Conservation (phyloP, 2,797 vertebrate species). For the Heliangelus exortis region DNA sequence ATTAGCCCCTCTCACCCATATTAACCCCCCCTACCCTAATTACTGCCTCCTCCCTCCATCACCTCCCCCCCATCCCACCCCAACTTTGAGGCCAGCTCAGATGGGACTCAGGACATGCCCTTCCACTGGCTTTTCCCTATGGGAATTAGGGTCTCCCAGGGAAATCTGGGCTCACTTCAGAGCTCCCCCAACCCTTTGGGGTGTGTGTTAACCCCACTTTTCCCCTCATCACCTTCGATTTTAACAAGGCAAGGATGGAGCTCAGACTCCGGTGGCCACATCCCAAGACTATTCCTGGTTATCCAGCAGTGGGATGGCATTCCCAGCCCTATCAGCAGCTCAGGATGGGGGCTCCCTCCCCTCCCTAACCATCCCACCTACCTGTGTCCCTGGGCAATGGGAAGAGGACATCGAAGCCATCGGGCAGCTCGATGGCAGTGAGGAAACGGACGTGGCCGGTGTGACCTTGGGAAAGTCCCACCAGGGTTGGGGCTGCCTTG, state of each 20-base stretch:
- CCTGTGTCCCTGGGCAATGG: slow-evolving; percentile 81
- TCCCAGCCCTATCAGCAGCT: accelerated
- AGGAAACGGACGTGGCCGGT: slow-evolving; percentile 98
- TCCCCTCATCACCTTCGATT: background rate
- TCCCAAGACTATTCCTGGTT: background rate
- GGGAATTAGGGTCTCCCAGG: background rate
- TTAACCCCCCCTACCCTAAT: background rate
- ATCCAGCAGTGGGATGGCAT: accelerated
- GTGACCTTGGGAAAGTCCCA: slow-evolving; percentile 95
- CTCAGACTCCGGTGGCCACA: accelerated
- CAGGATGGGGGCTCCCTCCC: accelerated
- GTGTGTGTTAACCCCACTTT: background rate
- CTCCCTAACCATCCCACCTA: background rate
- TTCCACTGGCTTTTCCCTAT: accelerated
- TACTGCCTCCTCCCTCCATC: background rate
- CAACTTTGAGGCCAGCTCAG: no score
- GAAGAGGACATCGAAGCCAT: slow-evolving; percentile 88
- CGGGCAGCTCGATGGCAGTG: slow-evolving; percentile 92
- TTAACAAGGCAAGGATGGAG: background rate
- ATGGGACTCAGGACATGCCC: background rate
- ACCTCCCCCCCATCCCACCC: background rate
- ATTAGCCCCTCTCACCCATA: background rate
- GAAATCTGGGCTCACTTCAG: accelerated
- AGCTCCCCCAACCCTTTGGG: background rate
- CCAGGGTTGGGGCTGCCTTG: slow-evolving; percentile 82